Conservation (phyloP, 2,113 vertebrate species). For the Procavia capensis region DNA sequence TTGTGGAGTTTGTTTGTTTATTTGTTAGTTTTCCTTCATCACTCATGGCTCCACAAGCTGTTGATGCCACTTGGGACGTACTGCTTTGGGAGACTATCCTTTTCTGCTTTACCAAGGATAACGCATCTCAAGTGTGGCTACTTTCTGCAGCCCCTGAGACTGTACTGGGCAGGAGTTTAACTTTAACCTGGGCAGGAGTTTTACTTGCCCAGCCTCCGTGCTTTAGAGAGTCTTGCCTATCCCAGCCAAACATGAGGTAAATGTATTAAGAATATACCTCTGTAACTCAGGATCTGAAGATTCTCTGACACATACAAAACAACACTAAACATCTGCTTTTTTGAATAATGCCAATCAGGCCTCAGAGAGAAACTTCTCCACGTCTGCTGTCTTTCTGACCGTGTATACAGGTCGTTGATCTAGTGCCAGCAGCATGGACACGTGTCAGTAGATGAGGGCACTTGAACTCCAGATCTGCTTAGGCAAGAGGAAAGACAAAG, state of each 20-base stretch:
- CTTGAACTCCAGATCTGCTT: rapidly evolving
- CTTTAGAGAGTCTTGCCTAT: too few species aligned
- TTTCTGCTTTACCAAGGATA: background rate
- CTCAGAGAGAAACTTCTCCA: background rate
- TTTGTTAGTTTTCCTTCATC: too few species aligned
- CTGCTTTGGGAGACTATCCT: too few species aligned
- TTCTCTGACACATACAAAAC: background rate
- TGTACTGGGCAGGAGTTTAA: too few species aligned
- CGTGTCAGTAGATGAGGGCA: rapidly evolving
- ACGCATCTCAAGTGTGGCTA: background rate
- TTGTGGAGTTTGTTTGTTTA: rapidly evolving
- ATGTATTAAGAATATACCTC: too few species aligned
- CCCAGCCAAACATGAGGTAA: too few species aligned
- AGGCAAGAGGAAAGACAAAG: background rate
- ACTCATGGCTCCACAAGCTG: rapidly evolving
- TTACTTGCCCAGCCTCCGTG: too few species aligned
- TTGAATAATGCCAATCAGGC: rapidly evolving
- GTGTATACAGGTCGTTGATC: background rate
- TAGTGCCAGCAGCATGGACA: rapidly evolving
- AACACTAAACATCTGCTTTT: rapidly evolving
- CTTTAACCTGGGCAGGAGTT: background rate
- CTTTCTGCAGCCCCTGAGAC: background rate
- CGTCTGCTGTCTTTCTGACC: rapidly evolving
- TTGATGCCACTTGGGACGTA: too few species aligned
- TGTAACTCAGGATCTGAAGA: too few species aligned